Evolutionary conservation across 2,888 invertebrate species (phyloP).

Genomic region (Gastrophysa polygoni): DNA sequence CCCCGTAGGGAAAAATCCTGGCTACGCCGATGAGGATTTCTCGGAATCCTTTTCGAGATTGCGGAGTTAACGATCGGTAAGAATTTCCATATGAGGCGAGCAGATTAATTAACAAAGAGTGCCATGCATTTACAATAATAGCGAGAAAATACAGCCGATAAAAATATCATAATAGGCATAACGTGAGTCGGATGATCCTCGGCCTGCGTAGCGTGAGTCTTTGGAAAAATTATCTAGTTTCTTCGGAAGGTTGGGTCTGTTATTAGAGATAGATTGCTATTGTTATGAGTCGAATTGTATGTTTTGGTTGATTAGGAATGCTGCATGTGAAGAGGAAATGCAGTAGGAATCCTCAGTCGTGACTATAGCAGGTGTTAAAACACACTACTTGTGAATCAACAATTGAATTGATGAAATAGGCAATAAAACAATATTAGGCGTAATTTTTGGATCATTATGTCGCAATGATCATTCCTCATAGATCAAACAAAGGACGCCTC

Average conservation of each 20-base stretch:
- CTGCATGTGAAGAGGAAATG: neutral
- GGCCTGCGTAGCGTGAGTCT: slow-evolving; percentile 35
- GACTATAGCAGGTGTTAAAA: neutral
- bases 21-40: no score
- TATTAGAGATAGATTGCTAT: slow-evolving; percentile 22
- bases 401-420: no score
- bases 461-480: no score
- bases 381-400: neutral
- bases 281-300: slow-evolving; percentile 13
- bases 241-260: slow-evolving; percentile 17
- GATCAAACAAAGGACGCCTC: no score
- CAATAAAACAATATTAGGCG: no score
- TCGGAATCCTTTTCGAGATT: slow-evolving; percentile 27
- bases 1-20: no score
- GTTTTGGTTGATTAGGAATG: neutral
- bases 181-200: slow-evolving; percentile 33
- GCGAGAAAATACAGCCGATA: slow-evolving; percentile 33
- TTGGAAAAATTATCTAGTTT: slow-evolving; percentile 33
- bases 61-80: slow-evolving; percentile 30
- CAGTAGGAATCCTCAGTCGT: neutral
- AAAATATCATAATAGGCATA: slow-evolving; percentile 37
- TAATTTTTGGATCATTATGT: no score
- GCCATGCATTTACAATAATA: slow-evolving; percentile 37
- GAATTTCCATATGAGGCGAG: slow-evolving; percentile 33
- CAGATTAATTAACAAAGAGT: slow-evolving; percentile 35